Evolutionary conservation across 1,140 invertebrate species (phyloP).

Genomic region (Dinothrombium tinctorium): DNA sequence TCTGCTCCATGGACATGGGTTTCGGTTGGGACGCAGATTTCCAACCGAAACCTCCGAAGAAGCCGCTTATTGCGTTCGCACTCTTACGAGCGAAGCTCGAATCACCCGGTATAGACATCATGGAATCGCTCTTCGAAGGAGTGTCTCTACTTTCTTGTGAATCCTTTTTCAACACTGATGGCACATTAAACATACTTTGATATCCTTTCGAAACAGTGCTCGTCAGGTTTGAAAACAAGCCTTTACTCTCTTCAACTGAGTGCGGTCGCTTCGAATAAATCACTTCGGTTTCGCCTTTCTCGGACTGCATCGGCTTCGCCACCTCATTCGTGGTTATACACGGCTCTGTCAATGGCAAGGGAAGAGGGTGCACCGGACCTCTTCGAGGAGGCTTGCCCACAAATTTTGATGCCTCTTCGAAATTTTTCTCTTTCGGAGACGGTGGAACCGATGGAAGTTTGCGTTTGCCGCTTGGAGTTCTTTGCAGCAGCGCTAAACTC

Average conservation of each 20-base stretch:
- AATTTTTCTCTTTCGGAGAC: too few species aligned
- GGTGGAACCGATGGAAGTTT: slow-evolving; percentile 2
- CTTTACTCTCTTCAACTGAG: slow-evolving; percentile 1
- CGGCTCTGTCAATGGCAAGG: too few species aligned
- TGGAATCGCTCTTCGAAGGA: background rate
- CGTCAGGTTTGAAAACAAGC: slow-evolving; percentile 3
- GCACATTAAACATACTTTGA: slow-evolving; percentile 8
- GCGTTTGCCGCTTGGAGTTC: slow-evolving; percentile 4
- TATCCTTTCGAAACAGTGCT: slow-evolving; percentile 6
- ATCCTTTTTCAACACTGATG: slow-evolving; percentile 6
- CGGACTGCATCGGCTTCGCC: too few species aligned
- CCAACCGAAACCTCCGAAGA: background rate
- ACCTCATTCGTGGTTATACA: too few species aligned
- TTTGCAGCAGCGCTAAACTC: background rate
- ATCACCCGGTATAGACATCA: background rate
- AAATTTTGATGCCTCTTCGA: too few species aligned
- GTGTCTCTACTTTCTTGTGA: slow-evolving; percentile 9
- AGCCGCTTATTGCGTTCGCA: background rate
- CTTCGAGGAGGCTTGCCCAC: too few species aligned
- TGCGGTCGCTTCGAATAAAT: background rate
- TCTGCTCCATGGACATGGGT: background rate
- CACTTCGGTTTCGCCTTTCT: background rate
- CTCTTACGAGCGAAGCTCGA: background rate
- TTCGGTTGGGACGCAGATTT: background rate
- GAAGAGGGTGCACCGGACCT: too few species aligned